These are phyloP conservation scores for Macrophya alboannulata DNA, from an alignment of 2,888 invertebrate genomes.

Conservation along the genomic window DNA sequence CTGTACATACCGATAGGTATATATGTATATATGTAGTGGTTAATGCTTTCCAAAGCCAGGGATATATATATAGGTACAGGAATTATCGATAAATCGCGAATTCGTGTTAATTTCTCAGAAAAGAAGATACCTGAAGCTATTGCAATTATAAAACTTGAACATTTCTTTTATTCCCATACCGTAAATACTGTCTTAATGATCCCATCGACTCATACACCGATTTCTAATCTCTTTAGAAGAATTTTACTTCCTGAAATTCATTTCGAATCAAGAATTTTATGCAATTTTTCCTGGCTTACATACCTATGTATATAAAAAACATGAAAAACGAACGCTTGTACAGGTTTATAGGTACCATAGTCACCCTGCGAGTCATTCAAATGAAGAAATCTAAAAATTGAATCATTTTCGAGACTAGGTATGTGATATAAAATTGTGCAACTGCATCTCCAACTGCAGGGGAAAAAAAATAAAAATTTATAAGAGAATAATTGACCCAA, in stretches of 20 bases:
- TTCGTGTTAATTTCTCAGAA: conserved; percentile 1
- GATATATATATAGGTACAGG: not conserved
- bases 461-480: too few species aligned
- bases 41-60: not conserved
- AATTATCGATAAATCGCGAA: not conserved
- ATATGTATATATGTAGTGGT: not conserved
- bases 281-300: too few species aligned
- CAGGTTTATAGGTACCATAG: not conserved
- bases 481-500: not conserved
- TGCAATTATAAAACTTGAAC: not conserved
- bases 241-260: not conserved
- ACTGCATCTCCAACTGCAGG: not conserved
- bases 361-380: not conserved
- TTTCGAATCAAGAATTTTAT: not conserved
- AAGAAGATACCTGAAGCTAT: not conserved
- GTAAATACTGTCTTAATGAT: not conserved
- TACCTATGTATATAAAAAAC: too few species aligned
- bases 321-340: too few species aligned
- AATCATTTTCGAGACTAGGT: not conserved
- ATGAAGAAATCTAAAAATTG: not conserved
- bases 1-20: too few species aligned
- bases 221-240: not conserved
- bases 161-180: not conserved
- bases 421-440: conserved; percentile 1
- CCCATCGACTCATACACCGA: not conserved